phyloP scores from a whole-genome alignment of 2,888 invertebrate genomes.

The Rotaria socialis region DNA sequence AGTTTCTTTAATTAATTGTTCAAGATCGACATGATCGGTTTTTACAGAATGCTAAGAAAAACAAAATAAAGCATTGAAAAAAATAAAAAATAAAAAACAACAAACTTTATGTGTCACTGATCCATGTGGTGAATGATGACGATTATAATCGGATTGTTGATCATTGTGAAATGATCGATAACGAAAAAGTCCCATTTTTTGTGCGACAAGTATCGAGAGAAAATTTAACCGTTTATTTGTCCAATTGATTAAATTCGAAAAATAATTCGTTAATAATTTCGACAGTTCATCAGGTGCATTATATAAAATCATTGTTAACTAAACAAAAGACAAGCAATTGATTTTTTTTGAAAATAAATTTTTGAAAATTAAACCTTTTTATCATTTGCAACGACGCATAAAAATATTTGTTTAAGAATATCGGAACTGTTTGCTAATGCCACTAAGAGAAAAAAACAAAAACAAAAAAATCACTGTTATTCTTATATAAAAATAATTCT shows the following conservation, averaged over 20 bases:
- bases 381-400: background rate
- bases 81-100: background rate
- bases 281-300: slow-evolving; percentile 24
- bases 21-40: background rate
- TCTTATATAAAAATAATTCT: background rate
- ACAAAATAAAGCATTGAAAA: background rate
- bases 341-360: background rate
- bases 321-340: background rate
- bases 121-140: background rate
- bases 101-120: background rate
- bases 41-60: background rate
- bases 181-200: slow-evolving; percentile 32
- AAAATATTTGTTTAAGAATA: background rate
- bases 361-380: background rate
- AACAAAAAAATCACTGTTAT: background rate
- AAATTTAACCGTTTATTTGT: background rate
- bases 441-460: background rate
- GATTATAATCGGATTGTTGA: background rate
- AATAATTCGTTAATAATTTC: background rate
- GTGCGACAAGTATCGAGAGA: background rate
- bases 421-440: slow-evolving; percentile 12
- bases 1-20: slow-evolving; percentile 13
- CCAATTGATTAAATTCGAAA: background rate
- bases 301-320: slow-evolving; percentile 1
- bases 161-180: background rate